Base-by-base conservation (phyloP, 1,140 invertebrate species). In the Zaprionus nigranus region DNA sequence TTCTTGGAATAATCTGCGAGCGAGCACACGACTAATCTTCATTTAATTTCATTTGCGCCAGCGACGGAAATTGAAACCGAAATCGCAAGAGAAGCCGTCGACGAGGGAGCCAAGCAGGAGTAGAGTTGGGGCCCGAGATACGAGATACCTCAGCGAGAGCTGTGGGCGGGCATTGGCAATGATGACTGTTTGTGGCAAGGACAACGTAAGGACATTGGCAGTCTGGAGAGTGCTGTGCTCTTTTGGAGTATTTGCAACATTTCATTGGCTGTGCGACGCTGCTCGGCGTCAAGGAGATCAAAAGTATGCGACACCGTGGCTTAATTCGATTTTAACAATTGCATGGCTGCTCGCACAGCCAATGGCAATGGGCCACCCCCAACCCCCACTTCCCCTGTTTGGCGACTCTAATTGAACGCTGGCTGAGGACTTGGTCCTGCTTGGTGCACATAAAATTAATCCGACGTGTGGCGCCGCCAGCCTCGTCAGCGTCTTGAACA, bases 311-410 rank as follows among this genome's bases (percentile, higher is more conserved):
- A 90, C 85, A 90, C 85, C 85, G 85, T 90, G 85, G 85, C 85
- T 90, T 90, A 90, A 90, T 90, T 90, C 79, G 85, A 90, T 90
- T 90, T 90, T 90, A 90, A 90, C 85, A 82, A 85, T 90, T 90
- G 85, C 85, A 81, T 76, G 54, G 77, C 67, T 67, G 71, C 51
- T 64, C 70, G 43, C 65, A 66, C 85, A 90, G 82, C 84, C 84
- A 88, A 88, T 88, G 84, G 84, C 78, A 81, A 79, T 80, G 57
- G 77, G 38, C 82, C 51, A 67, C 75, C 65, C 22, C 30, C 51
- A 13, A 7, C 34, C 34, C 24, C 63, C 38, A 40, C 13, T 40
- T 58, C 56, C 57, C 58, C 9, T 34, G 17, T 54, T 65, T 20
- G n/a, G 22, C 36, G 38, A 61, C 69, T 78, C 85, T 84, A 87